These are phyloP conservation scores for Lasioglossum pauxillum DNA, from an alignment of 2,888 invertebrate genomes.

Conservation along the genomic window DNA sequence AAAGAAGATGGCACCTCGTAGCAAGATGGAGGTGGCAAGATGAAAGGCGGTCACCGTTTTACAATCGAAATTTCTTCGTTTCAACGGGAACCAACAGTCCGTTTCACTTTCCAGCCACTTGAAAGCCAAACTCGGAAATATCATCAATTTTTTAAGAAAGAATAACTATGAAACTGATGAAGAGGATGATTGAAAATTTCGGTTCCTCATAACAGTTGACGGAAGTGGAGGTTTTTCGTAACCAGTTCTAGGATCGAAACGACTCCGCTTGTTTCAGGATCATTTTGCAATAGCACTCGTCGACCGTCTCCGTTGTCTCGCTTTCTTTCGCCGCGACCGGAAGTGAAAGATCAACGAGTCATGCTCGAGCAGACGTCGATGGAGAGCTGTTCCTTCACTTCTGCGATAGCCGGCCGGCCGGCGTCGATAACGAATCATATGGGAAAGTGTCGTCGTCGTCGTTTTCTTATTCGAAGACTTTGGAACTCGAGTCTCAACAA, in stretches of 20 bases:
- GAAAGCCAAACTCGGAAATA: neutral
- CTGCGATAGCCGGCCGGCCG: constrained; percentile 25
- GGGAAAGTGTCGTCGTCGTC: constrained; percentile 1
- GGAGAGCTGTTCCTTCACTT: constrained; percentile 55
- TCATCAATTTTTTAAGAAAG: too few relatives aligned
- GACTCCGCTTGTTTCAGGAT: constrained; percentile 44
- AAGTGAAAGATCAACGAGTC: constrained; percentile 67
- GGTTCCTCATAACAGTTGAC: neutral
- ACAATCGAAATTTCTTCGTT: constrained; percentile 58
- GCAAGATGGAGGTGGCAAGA: neutral
- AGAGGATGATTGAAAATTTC: too few relatives aligned
- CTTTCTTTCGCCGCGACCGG: constrained; percentile 67
- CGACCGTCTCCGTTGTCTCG: constrained; percentile 44
- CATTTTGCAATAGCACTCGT: constrained; percentile 52
- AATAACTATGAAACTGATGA: neutral
- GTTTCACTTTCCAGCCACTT: constrained; percentile 58
- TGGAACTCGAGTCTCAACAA: neutral
- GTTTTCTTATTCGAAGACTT: neutral
- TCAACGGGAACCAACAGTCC: constrained; percentile 28
- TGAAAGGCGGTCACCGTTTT: constrained; percentile 42
- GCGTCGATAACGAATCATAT: constrained; percentile 38
- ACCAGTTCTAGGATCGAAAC: neutral
- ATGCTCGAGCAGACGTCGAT: constrained; percentile 30
- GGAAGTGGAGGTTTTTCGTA: neutral
- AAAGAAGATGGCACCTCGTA: constrained; percentile 31